phyloP scores from a whole-genome alignment of 2,797 vertebrate genomes.

The Apodemus agrarius region DNA sequence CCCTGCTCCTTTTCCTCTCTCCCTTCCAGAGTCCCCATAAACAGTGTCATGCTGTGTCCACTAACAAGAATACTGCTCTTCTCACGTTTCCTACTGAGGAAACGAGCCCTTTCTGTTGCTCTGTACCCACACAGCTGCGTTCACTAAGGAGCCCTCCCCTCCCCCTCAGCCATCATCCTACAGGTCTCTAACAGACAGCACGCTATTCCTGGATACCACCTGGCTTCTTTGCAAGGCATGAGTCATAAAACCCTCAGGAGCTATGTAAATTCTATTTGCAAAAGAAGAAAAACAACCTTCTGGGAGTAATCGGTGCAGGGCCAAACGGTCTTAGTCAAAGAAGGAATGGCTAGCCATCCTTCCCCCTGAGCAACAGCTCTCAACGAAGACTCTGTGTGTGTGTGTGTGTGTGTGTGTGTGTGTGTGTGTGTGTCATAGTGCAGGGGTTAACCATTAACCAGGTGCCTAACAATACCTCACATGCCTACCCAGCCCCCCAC shows the following conservation, averaged over 20 bases:
- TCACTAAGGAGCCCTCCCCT: not conserved
- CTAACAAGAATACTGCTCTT: not conserved
- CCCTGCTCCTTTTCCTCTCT: not conserved
- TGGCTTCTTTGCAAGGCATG: constrained; percentile 60
- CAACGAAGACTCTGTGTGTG: constrained; percentile 68
- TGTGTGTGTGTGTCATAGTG: constrained; percentile 20
- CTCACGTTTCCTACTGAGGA: not conserved
- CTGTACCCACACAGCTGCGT: not conserved
- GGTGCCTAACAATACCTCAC: not conserved
- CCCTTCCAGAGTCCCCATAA: not conserved
- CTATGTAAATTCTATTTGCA: constrained; percentile 53
- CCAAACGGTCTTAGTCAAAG: constrained; percentile 69
- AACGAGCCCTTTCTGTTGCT: not conserved
- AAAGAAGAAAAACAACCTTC: constrained; percentile 42
- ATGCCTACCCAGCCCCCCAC: constrained; percentile 17
- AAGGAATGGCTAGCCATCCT: constrained; percentile 71
- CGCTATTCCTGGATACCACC: constrained; percentile 43
- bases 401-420: constrained; percentile 53
- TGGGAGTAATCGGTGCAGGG: constrained; percentile 27
- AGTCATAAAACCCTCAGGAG: constrained; percentile 55
- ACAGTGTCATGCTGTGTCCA: not conserved
- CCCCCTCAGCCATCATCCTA: not conserved
- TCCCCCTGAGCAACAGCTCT: constrained; percentile 68
- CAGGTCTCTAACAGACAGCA: not conserved
- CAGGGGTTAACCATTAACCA: constrained; percentile 72